These are phyloP conservation scores for Lagopus muta DNA, from an alignment of 2,113 vertebrate species.

Conservation along the genomic window DNA sequence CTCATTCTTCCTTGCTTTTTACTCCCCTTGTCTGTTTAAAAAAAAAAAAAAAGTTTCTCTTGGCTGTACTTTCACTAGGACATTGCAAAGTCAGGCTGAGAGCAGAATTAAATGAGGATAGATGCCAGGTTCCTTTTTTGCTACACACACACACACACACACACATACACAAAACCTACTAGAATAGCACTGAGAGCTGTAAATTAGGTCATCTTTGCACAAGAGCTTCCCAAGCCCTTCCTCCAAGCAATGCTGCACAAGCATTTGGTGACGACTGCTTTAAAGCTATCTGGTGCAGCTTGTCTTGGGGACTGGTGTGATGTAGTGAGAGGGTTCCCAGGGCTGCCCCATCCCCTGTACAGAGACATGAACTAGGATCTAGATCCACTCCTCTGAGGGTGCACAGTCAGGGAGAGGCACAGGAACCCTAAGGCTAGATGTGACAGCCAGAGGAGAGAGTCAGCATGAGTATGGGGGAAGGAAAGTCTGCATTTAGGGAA, in stretches of 20 bases:
- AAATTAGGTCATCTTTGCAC: slow-evolving; percentile 66
- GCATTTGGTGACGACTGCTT: background rate
- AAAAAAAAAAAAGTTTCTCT: slow-evolving; percentile 12
- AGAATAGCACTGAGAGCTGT: slow-evolving; percentile 51
- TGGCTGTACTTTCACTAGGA: slow-evolving; percentile 44
- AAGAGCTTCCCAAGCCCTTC: background rate
- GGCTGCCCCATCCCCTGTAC: slow-evolving; percentile 21
- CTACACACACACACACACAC: background rate
- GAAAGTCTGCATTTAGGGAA: background rate
- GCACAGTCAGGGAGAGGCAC: background rate
- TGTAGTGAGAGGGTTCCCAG: slow-evolving; percentile 10
- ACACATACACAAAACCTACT: background rate
- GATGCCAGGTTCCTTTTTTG: slow-evolving; percentile 55
- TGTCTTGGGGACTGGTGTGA: slow-evolving; percentile 20
- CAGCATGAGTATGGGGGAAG: background rate
- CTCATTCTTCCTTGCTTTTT: slow-evolving; percentile 2
- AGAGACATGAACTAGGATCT: background rate
- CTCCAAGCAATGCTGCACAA: background rate
- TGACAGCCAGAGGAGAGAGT: background rate
- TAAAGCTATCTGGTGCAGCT: slow-evolving; percentile 53
- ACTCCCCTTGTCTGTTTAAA: slow-evolving; percentile 5
- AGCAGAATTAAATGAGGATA: slow-evolving; percentile 67
- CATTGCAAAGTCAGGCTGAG: slow-evolving; percentile 66
- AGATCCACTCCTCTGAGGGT: background rate
- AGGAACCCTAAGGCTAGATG: background rate